Base-by-base conservation (phyloP, 2,888 invertebrate genomes). In the Stenotaenia linearis region DNA sequence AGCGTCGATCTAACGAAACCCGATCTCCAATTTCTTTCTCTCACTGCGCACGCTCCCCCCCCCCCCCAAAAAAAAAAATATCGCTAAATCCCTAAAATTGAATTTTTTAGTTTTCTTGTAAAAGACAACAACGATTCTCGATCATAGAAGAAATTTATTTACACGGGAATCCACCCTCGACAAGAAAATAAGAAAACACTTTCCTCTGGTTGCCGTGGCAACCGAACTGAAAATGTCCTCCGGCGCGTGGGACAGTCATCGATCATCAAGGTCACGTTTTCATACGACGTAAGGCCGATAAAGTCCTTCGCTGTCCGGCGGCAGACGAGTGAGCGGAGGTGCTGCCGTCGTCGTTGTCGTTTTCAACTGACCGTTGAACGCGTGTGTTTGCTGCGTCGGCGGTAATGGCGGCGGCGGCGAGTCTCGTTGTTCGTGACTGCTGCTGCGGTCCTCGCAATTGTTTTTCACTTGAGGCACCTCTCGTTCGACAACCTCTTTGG, bases 261-360 rank as follows among this genome's bases (percentile, higher is more conserved):
- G 61, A 61, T 37, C 75, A 37, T 75, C 75, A 35, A 35, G 32
- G 37, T 75, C 37, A 75, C 75, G 32, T 30, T 37, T 23, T 86
- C 86, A 88, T 79, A 88, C 88, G 76, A 88, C 88, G 81, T 88
- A 88, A 21, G 88, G 88, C 83, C 88, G 84, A 82, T 88, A 88
- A 18, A 88, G 85, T 78, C 87, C 84, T 84, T 88, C 88, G 35
- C 75, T 75, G 10, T 81, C 82, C n/a, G 78, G 45, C 21, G 61
- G 61, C 61, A 61, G 61, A 23, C 61, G 61, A 61, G 61, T 61
- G 61, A 61, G 61, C 61, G 61, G 25, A 25, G 61, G 23, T 28
- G 12, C 61, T 25, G 69, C 40, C 79, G 78, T 78, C 78, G 77
- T 76, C 56, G 77, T 32, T 9, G 37, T n/a, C 45, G 50, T 69